Percentiles rank a stretch among this genome's conserved stretches.
phyloP scores from a whole-genome alignment of 2,113 vertebrate species.

The Penelope pileata region DNA sequence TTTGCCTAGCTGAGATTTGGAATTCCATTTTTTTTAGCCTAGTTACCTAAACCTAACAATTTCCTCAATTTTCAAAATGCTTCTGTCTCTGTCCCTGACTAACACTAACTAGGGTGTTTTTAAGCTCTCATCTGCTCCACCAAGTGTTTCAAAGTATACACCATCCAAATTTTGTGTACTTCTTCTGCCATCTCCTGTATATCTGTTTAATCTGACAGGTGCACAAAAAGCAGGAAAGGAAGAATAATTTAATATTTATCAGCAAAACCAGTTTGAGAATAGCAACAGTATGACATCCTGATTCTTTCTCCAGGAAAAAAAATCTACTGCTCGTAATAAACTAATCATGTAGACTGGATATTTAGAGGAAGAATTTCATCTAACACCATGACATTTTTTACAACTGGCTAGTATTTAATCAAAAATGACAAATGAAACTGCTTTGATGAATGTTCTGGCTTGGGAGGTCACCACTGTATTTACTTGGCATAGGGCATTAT shows the following conservation, averaged over 20 bases:
- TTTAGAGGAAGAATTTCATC: not conserved
- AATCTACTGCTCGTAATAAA: not conserved
- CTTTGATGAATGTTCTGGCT: not conserved
- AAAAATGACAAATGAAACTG: not conserved
- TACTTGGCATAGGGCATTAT: not conserved
- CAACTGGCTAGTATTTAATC: not conserved
- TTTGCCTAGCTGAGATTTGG: not conserved
- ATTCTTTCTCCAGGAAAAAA: not conserved
- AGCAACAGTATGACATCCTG: fast-evolving
- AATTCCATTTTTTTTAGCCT: not conserved
- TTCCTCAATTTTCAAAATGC: not conserved
- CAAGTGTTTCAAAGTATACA: slow-evolving; percentile 32
- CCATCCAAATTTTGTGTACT: slow-evolving; percentile 25
- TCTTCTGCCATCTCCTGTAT: slow-evolving; percentile 63
- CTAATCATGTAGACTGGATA: not conserved
- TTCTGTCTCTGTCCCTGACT: not conserved
- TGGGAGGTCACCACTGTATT: not conserved
- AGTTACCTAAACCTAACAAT: not conserved
- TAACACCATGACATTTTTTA: not conserved
- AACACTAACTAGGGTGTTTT: not conserved
- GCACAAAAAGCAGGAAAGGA: not conserved
- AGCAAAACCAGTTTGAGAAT: not conserved
- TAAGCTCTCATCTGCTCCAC: not conserved
- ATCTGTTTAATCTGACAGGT: slow-evolving; percentile 11
- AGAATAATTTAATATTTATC: not conserved